Base-by-base conservation (phyloP, 1,140 invertebrate species). In the Scylla paramamosain region DNA sequence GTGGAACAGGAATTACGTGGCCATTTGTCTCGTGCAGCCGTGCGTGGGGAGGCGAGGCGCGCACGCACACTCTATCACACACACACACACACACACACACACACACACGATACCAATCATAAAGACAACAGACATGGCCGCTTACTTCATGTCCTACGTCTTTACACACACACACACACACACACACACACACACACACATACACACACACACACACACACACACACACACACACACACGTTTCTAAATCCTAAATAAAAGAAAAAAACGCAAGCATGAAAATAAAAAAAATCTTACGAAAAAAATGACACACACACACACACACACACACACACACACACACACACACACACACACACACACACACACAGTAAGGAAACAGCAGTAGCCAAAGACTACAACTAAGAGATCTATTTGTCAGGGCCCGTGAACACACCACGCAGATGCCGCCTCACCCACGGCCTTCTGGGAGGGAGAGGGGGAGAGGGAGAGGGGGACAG, bases 321-420 rank as follows among this genome's bases (percentile, higher is more conserved):
- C 86, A 88, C 86, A 88, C 86, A 88, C 86, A 88, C 86, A 88
- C 86, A 88, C 86, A 88, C 86, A 88, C 86, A 88, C 59, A 77
- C 48, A 67, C 59, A 92, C 48, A 92, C 59, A 92, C 48, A 92
- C 59, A 92, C 48, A 92, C 59, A 92, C 46, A 92, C 59, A 59
- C 48, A 92, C 52, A 92, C 48, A 92, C 1, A 92, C n/a, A 92
- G 91, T 91, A 52, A 91, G 90, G 90, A 91, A 91, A 91, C 28
- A 25, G 91, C 77, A 48, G 46, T 46, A 46, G 91, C 32, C 28
- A 93, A 83, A 77, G 84, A 93, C 82, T 84, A 48, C 83, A 3
- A 82, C 59, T 82, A 0, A 28, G 77, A 25, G 77, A n/a, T 16
- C 46, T 45, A 93, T 93, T 93, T 93, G 91, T 93, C 32, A 93